These are phyloP conservation scores for Troides oblongomaculatus DNA, from an alignment of 2,888 invertebrate species.

Conservation along the genomic window DNA sequence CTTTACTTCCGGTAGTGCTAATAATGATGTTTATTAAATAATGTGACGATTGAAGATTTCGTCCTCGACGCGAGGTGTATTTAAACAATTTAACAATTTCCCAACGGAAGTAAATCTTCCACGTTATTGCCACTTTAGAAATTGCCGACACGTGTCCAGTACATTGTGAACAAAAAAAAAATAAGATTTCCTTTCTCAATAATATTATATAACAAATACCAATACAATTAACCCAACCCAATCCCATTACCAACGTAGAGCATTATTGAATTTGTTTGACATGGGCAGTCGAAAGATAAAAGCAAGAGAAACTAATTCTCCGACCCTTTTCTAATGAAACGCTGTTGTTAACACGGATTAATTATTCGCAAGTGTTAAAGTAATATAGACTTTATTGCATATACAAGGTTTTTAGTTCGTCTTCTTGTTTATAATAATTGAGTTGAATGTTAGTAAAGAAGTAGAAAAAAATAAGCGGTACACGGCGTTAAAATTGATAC, in stretches of 20 bases:
- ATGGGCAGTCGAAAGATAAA: slow-evolving; percentile 1
- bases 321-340: slow-evolving; percentile 4
- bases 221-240: neutral
- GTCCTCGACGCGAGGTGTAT: no score
- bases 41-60: no score
- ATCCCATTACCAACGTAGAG: neutral
- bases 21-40: no score
- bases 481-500: no score
- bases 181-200: neutral
- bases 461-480: no score
- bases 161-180: neutral
- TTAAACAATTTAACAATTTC: no score
- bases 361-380: slow-evolving; percentile 2
- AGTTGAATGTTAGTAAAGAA: no score
- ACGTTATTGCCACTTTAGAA: neutral
- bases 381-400: neutral
- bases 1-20: no score
- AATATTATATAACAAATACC: neutral
- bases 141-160: neutral
- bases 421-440: no score
- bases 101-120: no score
- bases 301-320: slow-evolving; percentile 5
- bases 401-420: neutral
- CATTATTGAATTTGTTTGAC: slow-evolving; percentile 3
- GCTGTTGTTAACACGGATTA: slow-evolving; percentile 5